Base-by-base conservation (phyloP, 2,888 invertebrate genomes). In the Tethea ocularis region DNA sequence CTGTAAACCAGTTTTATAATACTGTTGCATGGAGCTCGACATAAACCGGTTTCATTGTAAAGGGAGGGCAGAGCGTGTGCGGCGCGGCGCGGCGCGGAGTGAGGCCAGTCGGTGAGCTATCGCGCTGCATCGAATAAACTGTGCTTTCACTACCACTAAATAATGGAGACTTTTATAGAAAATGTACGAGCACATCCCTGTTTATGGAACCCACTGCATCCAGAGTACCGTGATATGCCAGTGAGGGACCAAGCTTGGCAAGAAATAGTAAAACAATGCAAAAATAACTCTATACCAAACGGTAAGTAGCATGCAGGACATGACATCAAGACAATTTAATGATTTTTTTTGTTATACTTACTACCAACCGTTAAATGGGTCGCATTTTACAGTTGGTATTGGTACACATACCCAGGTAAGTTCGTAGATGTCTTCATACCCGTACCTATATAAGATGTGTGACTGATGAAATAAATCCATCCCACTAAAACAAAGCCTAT, bases 141-240 rank as follows among this genome's bases (percentile, higher is more conserved):
- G 22, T 41, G n/a, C 20, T 46, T 33, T 54, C 51, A 11, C 20
- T 29, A 52, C 23, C 33, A 53, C 57, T 57, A 59, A 56, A 59
- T 33, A 51, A 91, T 91, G 91, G 87, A 91, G 71, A 74, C 75
- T 56, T 88, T 91, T 59, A 91, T 92, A 74, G 87, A 88, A 74
- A 80, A 82, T 20, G 90, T 92, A 13, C 84, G 91, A 51, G 68
- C 74, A 22, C 83, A 90, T 57, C 89, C 89, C 11, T 90, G 91
- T 63, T 69, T 92, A 2, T 92, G 91, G 91, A 89, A 92, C 63
- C 91, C 91, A 0, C 75, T 86, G 60, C 87, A 91, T 63, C 86
- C 86, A 1, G 88, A 89, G 62, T 90, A 91, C 62, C 82, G 89
- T 11, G 90, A 91, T 65, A 80, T 83, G 69, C 80, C 83, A 26